phyloP scores from a whole-genome alignment of 2,797 vertebrate species.

The Sciurus carolinensis region DNA sequence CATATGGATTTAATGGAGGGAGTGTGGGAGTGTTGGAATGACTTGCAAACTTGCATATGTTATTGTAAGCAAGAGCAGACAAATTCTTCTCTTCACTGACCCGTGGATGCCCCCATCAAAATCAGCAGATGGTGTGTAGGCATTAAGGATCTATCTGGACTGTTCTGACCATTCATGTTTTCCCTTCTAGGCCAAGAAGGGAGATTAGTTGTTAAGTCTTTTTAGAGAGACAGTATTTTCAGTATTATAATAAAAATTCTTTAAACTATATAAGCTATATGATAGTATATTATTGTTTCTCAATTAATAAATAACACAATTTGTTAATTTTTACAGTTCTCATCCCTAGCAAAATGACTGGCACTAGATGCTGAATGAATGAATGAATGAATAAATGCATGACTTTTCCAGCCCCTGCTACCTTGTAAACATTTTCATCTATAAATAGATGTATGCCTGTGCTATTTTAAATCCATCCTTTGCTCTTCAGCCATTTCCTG shows the following conservation, averaged over 20 bases:
- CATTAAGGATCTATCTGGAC: not conserved
- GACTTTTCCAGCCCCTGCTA: not conserved
- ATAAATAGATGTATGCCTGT: not conserved
- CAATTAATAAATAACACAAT: not conserved
- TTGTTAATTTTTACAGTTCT: not conserved
- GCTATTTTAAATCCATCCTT: not conserved
- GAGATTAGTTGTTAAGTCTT: not conserved
- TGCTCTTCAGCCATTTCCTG: not conserved
- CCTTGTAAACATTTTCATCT: not conserved
- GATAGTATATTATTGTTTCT: not conserved
- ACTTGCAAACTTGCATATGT: not conserved
- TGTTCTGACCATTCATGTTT: not conserved
- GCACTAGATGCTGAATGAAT: not conserved
- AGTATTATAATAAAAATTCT: constrained; percentile 7
- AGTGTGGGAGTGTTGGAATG: not conserved
- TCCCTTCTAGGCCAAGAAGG: not conserved
- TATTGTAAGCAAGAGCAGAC: not conserved
- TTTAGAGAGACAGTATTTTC: not conserved
- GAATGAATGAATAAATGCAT: not conserved
- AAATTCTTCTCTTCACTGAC: not conserved
- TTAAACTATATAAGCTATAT: constrained; percentile 7
- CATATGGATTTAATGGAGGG: not conserved
- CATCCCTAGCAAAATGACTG: not conserved
- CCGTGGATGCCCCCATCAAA: not conserved
- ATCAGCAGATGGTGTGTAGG: not conserved